Base-by-base conservation (phyloP, 2,888 invertebrate species). In the Pteria penguin region DNA sequence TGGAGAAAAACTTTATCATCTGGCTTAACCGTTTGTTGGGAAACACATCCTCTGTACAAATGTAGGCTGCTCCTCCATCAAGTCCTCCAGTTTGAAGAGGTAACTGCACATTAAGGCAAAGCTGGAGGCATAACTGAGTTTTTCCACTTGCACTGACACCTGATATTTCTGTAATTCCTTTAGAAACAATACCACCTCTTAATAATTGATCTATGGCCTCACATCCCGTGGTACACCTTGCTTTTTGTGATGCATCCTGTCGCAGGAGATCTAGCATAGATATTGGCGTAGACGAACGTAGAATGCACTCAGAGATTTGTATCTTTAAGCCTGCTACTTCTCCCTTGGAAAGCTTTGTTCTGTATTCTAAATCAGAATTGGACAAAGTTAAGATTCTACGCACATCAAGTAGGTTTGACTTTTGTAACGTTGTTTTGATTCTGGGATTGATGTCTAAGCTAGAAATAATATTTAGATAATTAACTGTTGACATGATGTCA, bases 121-220 rank as follows among this genome's bases (percentile, higher is more conserved):
- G 91, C 92, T 96, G 96, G 66, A 97, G 92, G 82, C 95, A 95
- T 58, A 96, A 89, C 90, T 97, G 97, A 0, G 96, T 96, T 93
- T 97, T 97, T 4, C 96, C 96, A 84, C 94, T 94, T 22, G 96
- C 95, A 93, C 96, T 96, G 91, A 95, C 95, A n/a, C 96, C 97
- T 90, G 94, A 95, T 84, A 97, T 93, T 93, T 97, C 96, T 72
- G 95, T 95, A 67, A 97, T 93, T 31, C 95, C 95, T 80, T 94
- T 94, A 82, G 92, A 92, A 61, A 94, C 92, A 75, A 96, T 93
- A 33, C 97, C 97, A 73, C 96, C 96, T 83, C 92, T 91, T 27
- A 95, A 90, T 78, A 94, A 90, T 33, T 86, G 86, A 90, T 96
- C 95, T 69, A 96, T 92, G 69, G 90, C 88, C 66, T 86, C 60